These are phyloP conservation scores for Lepidocolaptes lacrymiger DNA, from an alignment of 2,797 vertebrate genomes.

Conservation along the genomic window DNA sequence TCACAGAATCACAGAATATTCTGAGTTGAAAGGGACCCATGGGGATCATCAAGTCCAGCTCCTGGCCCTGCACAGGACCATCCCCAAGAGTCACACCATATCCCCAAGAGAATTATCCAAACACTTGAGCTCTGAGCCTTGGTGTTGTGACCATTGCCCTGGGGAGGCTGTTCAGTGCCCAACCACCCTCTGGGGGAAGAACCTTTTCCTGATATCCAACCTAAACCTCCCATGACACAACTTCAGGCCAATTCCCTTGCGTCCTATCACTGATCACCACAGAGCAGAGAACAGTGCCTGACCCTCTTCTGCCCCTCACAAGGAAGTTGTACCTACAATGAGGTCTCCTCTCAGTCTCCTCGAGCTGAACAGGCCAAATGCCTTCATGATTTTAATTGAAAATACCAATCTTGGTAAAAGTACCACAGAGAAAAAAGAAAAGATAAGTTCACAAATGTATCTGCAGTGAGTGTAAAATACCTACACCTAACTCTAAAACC, in stretches of 20 bases:
- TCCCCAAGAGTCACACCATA: background rate
- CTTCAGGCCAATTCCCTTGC: background rate
- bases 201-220: background rate
- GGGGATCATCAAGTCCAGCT: background rate
- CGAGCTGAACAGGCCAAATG: background rate
- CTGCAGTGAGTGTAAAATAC: background rate
- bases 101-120: background rate
- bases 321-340: background rate
- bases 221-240: background rate
- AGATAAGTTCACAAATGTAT: background rate
- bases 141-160: background rate
- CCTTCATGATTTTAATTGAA: background rate
- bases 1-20: background rate
- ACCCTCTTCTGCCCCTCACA: background rate
- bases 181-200: background rate
- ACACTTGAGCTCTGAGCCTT: background rate
- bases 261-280: background rate
- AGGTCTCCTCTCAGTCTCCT: background rate
- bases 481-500: background rate
- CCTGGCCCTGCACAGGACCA: background rate
- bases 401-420: background rate
- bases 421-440: background rate
- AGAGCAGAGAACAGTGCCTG: background rate
- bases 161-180: background rate
- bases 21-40: background rate